Conservation (phyloP, 2,888 invertebrate genomes). For the Thecophora atra region DNA sequence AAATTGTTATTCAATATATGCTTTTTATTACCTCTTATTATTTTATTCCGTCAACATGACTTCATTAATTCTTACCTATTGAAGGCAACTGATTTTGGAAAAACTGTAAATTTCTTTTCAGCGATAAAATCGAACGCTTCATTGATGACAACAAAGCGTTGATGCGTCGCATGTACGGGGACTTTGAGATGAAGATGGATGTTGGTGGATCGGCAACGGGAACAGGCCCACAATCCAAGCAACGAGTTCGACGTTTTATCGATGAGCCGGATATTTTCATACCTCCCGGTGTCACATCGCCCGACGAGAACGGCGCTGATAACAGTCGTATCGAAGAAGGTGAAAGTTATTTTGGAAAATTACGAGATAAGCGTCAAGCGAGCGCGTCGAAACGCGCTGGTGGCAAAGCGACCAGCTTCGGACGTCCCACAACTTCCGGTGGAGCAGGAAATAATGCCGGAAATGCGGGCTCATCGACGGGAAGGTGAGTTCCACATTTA, state of each 20-base stretch:
- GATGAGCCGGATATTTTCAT: slow-evolving; percentile 64
- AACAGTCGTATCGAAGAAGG: slow-evolving; percentile 59
- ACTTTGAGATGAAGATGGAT: slow-evolving; percentile 76
- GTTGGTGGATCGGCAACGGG: slow-evolving; percentile 67
- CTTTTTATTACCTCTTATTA: too few relatives aligned
- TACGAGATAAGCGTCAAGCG: slow-evolving; percentile 69
- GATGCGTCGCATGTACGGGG: slow-evolving; percentile 93
- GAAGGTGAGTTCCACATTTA: slow-evolving; percentile 50
- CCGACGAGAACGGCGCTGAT: slow-evolving; percentile 61
- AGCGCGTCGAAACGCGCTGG: slow-evolving; percentile 41
- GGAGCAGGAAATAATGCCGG: slow-evolving; percentile 22
- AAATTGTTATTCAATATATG: too few relatives aligned
- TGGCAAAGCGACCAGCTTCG: slow-evolving; percentile 36
- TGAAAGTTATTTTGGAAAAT: slow-evolving; percentile 69
- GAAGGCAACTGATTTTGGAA: neutral
- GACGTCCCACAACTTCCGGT: slow-evolving; percentile 53
- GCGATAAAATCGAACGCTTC: slow-evolving; percentile 89
- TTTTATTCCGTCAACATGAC: too few relatives aligned
- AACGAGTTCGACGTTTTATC: slow-evolving; percentile 62
- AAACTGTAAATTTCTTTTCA: slow-evolving; percentile 60
- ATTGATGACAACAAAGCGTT: slow-evolving; percentile 95
- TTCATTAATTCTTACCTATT: too few relatives aligned
- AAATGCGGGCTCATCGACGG: slow-evolving; percentile 50
- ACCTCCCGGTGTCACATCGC: slow-evolving; percentile 68
- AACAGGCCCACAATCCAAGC: slow-evolving; percentile 57